These are phyloP conservation scores for Calliphora vomitoria DNA, from an alignment of 2,888 invertebrate genomes.

Conservation along the genomic window DNA sequence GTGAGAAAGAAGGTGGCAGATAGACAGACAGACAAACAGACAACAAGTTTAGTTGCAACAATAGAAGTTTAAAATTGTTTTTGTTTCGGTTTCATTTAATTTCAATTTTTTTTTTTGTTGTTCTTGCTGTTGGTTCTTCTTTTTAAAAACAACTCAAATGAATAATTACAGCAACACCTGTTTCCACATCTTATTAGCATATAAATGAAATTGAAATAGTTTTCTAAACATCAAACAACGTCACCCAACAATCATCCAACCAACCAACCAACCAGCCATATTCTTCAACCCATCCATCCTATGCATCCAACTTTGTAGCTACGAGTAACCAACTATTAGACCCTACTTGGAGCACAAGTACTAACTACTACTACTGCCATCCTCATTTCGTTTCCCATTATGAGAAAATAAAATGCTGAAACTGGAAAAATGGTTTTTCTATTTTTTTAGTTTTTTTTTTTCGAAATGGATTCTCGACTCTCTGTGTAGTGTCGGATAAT, in stretches of 20 bases:
- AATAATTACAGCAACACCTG: slow-evolving; percentile 71
- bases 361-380: background rate
- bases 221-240: slow-evolving; percentile 70
- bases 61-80: slow-evolving; percentile 29
- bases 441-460: background rate
- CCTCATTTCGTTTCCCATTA: slow-evolving; percentile 3
- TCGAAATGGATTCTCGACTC: background rate
- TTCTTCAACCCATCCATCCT: background rate
- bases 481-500: slow-evolving; percentile 29
- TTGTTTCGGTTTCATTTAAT: slow-evolving; percentile 40
- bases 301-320: slow-evolving; percentile 14
- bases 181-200: slow-evolving; percentile 74
- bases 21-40: background rate
- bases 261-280: slow-evolving; percentile 24
- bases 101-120: background rate
- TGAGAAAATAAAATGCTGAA: slow-evolving; percentile 23
- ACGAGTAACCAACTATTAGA: slow-evolving; percentile 4
- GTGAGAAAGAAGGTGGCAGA: background rate
- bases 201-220: slow-evolving; percentile 76
- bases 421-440: slow-evolving; percentile 23
- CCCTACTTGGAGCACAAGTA: background rate
- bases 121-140: slow-evolving; percentile 29
- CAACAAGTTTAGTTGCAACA: slow-evolving; percentile 5
- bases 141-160: slow-evolving; percentile 60
- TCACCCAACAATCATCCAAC: slow-evolving; percentile 16